Evolutionary conservation across 2,113 vertebrate species (phyloP), one percentile per base, ranked within the genome.

Genomic region (Xerus inauris): DNA sequence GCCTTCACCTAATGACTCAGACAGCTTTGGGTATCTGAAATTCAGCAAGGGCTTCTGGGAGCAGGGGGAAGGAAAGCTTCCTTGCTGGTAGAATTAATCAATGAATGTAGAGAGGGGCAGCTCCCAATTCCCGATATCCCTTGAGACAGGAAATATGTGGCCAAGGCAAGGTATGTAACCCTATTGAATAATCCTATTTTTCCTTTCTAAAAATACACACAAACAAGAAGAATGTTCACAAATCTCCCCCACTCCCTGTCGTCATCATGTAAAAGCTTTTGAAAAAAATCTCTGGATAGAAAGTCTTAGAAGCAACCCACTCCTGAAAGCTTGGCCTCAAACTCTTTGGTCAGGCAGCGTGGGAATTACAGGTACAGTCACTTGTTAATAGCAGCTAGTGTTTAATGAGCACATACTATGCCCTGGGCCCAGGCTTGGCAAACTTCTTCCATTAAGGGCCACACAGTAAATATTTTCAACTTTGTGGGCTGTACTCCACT

Each of bases 161-260:
- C 67, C 85, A 59, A 38, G 20, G 47, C 12, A 81, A 72, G 76
- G 54, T 45, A 5, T 57, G 3, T 59, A 38, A 45, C 38, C n/a
- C 42, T 51, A 17, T 22, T 32, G 80, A 93, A 47, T 38, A 69
- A 22, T 51, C 26, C 51, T 72, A 28, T 14, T 13, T 72, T 92
- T 91, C 84, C 65, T 77, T 87, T 47, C 62, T 88, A 65, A 88
- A 94, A 89, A 89, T 14, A 57, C 69, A 65, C 20, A 76, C 11
- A 22, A 71, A 72, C 12, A 32, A 83, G 28, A 62, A 24, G 14
- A 87, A 51, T 3, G 28, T 20, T 79, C 32, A 89, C 38, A 57
- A 35, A 45, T 13, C 1, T 9, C 5, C 12, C 47, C 24, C 51
- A 16, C 0, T 2, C 7, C 1, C 47, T 2, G 12, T 12, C 0